Percentiles rank a stretch among this genome's conserved stretches.
phyloP scores from a whole-genome alignment of 2,797 vertebrate species.

The Pagetopsis macropterus region DNA sequence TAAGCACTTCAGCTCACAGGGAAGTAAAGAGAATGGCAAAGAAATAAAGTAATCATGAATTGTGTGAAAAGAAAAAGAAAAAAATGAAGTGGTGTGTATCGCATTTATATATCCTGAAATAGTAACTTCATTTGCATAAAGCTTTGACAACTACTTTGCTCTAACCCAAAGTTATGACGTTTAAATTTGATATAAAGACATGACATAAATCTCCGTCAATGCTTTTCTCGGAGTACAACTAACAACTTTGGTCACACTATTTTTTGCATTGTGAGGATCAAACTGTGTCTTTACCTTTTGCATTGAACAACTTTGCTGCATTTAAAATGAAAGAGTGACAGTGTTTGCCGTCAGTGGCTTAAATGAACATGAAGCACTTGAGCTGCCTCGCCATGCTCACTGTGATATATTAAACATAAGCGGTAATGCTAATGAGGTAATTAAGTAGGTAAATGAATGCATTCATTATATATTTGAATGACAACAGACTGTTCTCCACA shows the following conservation, averaged over 20 bases:
- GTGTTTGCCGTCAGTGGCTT: conserved; percentile 29
- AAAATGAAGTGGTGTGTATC: background rate
- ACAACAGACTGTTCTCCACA: conserved; percentile 35
- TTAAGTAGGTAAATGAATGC: conserved; percentile 59
- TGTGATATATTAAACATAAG: conserved; percentile 59
- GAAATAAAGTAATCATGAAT: too few relatives aligned
- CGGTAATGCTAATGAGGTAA: conserved; percentile 57
- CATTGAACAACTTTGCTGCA: background rate
- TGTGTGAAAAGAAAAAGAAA: background rate
- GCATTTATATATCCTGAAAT: background rate
- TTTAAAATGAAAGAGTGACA: conserved; percentile 4
- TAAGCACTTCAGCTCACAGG: background rate
- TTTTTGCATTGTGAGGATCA: background rate
- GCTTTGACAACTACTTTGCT: background rate
- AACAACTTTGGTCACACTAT: background rate
- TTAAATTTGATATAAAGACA: background rate
- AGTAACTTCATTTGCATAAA: background rate
- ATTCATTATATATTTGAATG: conserved; percentile 58
- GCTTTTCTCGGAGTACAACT: background rate
- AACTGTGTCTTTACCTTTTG: conserved; percentile 17
- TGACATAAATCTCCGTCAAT: background rate
- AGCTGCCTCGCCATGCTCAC: conserved; percentile 41
- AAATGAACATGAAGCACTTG: conserved; percentile 52
- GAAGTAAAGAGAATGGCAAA: background rate
- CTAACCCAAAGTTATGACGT: background rate